Base-by-base conservation (phyloP, 2,113 vertebrate genomes). In the Callipepla squamata region DNA sequence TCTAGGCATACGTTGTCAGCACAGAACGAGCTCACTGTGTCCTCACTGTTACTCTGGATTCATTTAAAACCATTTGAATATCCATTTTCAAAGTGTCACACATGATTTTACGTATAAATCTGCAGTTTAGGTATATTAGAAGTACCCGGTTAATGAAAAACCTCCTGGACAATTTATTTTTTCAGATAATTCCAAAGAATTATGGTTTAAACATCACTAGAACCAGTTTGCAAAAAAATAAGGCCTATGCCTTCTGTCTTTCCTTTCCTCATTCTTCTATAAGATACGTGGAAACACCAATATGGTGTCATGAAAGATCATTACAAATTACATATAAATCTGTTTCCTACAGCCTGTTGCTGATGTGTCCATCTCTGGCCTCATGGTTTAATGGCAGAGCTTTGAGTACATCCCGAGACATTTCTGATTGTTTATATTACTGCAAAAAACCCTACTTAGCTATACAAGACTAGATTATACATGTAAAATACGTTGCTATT, bases 211-310 rank as follows among this genome's bases (percentile, higher is more conserved):
- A 80, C 26, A 66, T 62, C 23, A 62, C 58, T 58, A 81, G 36
- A 44, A 88, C 8, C 25, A 59, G 25, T 85, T 70, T 67, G 61
- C 58, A 66, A 80, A 85, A 65, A 51, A 67, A 62, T 4, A 57
- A 25, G 88, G 80, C 80, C 62, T 69, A 40, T 92, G 81, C 65
- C 22, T 92, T 85, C 34, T 15, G 81, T 44, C 92, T 86, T 66
- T 70, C 48, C 48, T 79, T 23, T 70, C 50, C 15, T 88, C 23
- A 5, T 25, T 70, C 40, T 87, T 55, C 42, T 62, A 75, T 63
- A 36, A 36, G 20, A 63, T 65, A n/a, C 40, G 66, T 74, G 67
- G 28, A 73, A 88, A 79, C 16, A 55, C 13, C 8, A 44, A 65
- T 26, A 13, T 58, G 86, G 38, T 62, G 63, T 65, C 50, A 50